These are phyloP conservation scores for Diorhabda sublineata DNA, from an alignment of 1,140 invertebrate genomes.

Conservation along the genomic window DNA sequence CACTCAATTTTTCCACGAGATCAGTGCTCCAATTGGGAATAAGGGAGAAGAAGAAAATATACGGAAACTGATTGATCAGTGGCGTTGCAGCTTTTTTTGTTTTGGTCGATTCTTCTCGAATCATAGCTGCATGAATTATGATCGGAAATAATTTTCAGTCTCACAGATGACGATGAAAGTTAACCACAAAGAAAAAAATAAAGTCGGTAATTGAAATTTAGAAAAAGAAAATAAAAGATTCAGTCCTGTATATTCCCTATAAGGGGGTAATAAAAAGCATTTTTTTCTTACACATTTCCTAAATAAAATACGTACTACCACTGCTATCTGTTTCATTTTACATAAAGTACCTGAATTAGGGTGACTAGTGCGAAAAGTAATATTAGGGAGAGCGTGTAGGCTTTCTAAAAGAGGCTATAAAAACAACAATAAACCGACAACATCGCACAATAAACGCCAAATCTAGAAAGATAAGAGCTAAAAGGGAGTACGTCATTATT, in stretches of 20 bases:
- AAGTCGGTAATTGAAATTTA: too few relatives aligned
- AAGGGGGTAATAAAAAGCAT: too few relatives aligned
- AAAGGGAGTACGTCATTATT: not conserved
- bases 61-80: not conserved
- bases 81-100: too few relatives aligned
- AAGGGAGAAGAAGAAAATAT: not conserved
- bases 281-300: too few relatives aligned
- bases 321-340: not conserved
- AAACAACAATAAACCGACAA: slow-evolving; percentile 2
- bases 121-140: too few relatives aligned
- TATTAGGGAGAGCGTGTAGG: not conserved
- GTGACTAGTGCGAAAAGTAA: not conserved
- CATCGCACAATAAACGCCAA: not conserved
- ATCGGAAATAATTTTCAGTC: too few relatives aligned
- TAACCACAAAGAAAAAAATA: too few relatives aligned
- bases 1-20: not conserved
- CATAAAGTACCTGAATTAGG: not conserved
- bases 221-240: too few relatives aligned
- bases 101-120: too few relatives aligned
- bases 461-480: not conserved
- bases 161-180: too few relatives aligned
- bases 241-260: too few relatives aligned
- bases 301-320: not conserved
- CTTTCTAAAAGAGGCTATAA: slow-evolving; percentile 2
- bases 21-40: not conserved